Base-by-base conservation (phyloP, 2,797 vertebrate genomes). In the Lepidocolaptes lacrymiger region DNA sequence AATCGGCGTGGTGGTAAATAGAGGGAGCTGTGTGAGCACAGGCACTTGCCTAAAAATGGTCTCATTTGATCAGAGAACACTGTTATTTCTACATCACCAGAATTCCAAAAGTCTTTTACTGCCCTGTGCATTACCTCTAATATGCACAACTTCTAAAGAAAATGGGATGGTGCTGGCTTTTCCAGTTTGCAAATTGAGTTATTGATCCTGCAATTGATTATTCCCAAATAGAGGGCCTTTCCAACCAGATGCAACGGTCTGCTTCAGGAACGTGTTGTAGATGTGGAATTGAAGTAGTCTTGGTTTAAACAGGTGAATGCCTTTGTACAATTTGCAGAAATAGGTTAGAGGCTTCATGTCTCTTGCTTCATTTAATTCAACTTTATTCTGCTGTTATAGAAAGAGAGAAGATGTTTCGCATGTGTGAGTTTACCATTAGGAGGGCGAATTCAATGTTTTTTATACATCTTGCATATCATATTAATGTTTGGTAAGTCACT, bases 321-420 rank as follows among this genome's bases (percentile, higher is more conserved):
- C n/a, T 83, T 74, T 41, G 28, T 69, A 14, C 32, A n/a, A 13
- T 64, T 85, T 56, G 37, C 27, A 86, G 52, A 83, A 76, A 71
- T 36, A 41, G 18, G 34, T 76, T 79, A 43, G 68, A 84, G 46
- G 22, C 46, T 91, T 90, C 43, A 3, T 54, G 41, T 56, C 32
- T 87, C 51, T 76, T 77, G 37, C 61, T 89, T 89, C 46, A 48
- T 92, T 95, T 77, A 75, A 62, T 89, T 93, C 68, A 68, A 48
- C 68, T 77, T 32, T 51, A 48, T 52, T 92, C 52, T 82, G 21
- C 37, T 94, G 28, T 72, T 64, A 34, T 11, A 59, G 77, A 49
- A 32, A 30, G 39, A 58, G 54, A 75, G 37, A 43, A 84, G 84
- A 83, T 48, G 30, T 61, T 17, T 68, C 64, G 14, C 30, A 77